These are phyloP conservation scores for Nymphalis polychloros DNA, from an alignment of 2,888 invertebrate species.

Conservation along the genomic window DNA sequence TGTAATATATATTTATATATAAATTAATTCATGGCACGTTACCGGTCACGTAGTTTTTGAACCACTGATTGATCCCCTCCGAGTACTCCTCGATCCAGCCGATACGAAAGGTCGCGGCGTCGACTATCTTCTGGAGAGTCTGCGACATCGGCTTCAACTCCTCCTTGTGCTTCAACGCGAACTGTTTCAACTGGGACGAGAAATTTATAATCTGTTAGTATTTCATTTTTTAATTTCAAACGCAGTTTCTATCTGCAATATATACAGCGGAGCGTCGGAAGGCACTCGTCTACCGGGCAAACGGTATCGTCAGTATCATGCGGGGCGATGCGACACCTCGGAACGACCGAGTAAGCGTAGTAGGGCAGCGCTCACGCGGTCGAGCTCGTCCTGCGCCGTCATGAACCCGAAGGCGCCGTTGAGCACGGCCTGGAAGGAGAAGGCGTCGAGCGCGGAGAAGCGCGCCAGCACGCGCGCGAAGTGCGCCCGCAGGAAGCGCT, in stretches of 20 bases:
- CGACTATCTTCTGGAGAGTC: constrained; percentile 69
- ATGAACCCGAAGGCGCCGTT: constrained; percentile 68
- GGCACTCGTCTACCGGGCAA: too few relatives aligned
- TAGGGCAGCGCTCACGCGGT: constrained; percentile 50
- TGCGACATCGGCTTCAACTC: constrained; percentile 68
- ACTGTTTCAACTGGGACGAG: constrained; percentile 63
- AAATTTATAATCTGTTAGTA: too few relatives aligned
- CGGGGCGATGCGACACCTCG: neutral
- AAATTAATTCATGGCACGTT: constrained; percentile 6
- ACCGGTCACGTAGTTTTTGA: constrained; percentile 64
- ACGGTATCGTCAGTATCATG: too few relatives aligned
- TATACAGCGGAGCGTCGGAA: neutral
- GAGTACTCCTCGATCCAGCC: constrained; percentile 62
- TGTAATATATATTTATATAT: too few relatives aligned
- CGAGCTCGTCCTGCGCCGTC: constrained; percentile 57
- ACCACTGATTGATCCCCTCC: constrained; percentile 60
- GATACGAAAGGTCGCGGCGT: constrained; percentile 65
- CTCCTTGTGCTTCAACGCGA: constrained; percentile 64
- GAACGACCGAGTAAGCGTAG: too few relatives aligned
- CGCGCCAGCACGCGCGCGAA: constrained; percentile 68
- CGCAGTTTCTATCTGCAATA: too few relatives aligned
- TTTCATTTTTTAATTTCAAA: too few relatives aligned
- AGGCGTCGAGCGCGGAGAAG: constrained; percentile 66
- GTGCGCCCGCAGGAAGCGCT: constrained; percentile 82
- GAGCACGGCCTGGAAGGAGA: constrained; percentile 65